These are phyloP conservation scores for Pollenia amentaria DNA, from an alignment of 2,888 invertebrate species.

Conservation along the genomic window DNA sequence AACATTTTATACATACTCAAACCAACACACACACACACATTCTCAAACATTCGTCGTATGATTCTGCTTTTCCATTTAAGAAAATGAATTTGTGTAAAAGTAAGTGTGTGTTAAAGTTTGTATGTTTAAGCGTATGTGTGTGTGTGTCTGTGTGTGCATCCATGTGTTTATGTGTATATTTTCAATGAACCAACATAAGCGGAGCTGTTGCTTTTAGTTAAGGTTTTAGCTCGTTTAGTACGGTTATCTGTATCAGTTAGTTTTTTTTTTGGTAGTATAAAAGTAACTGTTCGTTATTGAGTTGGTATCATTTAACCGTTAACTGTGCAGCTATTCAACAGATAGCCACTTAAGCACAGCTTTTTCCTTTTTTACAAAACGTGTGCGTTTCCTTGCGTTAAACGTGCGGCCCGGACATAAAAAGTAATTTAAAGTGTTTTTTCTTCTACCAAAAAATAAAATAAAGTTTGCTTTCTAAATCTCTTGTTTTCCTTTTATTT, in stretches of 20 bases:
- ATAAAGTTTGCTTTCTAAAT: conserved; percentile 77
- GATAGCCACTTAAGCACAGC: conserved; percentile 73
- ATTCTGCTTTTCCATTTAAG: conserved; percentile 40
- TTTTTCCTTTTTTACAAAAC: conserved; percentile 72
- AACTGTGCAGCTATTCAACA: conserved; percentile 82
- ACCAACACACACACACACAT: neutral
- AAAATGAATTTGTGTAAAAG: neutral
- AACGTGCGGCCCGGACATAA: conserved; percentile 75
- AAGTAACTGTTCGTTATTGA: conserved; percentile 82
- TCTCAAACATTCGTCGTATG: neutral
- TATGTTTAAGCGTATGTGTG: neutral
- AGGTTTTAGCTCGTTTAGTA: conserved; percentile 30
- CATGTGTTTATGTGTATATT: neutral
- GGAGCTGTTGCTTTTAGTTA: conserved; percentile 30
- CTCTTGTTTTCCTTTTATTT: conserved; percentile 76
- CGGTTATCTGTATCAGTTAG: conserved; percentile 60
- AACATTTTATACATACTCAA: conserved; percentile 18
- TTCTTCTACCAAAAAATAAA: conserved; percentile 4
- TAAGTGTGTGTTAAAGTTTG: no score
- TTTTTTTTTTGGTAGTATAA: conserved; percentile 78
- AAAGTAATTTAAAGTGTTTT: conserved; percentile 68
- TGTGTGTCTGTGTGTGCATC: conserved; percentile 2
- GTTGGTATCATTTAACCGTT: conserved; percentile 84
- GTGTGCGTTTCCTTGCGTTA: conserved; percentile 75
- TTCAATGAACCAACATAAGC: conserved; percentile 56